Base-by-base conservation (phyloP, 2,113 vertebrate genomes). In the Grus americana region DNA sequence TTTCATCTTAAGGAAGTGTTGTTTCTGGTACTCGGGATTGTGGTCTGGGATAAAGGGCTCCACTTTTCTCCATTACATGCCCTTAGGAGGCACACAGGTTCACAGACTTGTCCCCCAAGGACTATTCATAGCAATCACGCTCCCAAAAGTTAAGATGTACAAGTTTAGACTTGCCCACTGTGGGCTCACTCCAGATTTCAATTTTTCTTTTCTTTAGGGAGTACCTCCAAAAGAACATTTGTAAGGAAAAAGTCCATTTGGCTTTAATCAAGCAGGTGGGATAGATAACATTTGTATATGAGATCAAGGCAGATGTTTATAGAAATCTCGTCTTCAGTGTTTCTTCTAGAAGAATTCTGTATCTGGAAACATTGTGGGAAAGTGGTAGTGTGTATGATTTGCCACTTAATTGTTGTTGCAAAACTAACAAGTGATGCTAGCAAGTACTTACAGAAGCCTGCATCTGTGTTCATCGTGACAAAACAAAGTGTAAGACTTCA, bases 21-120 rank as follows among this genome's bases (percentile, higher is more conserved):
- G 3, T 34, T 80, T 73, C 6, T 40, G 18, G 5, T 9, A 4
- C 5, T 38, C 1, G 2, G 4, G 2, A 6, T 5, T 13, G 34
- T 19, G 15, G 13, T 49, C 12, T 26, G 30, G 23, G 5, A 2
- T 32, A 4, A 4, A 57, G 26, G 30, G 13, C 30, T 74, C 7
- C 0, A 0, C 7, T 76, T 44, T 27, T 24, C 5, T 10, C 5
- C 11, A 0, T 20, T 1, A 4, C 0, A 9, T 54, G 59, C 14
- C 15, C 26, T 5, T 22, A 27, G 20, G n/a, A 82, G 46, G 40
- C 4, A 3, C 10, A 19, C 18, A 29, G 5, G 5, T 50, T 79
- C 30, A 12, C 24, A 47, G 34, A 7, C 16, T 32, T 47, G 23
- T 23, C 6, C 13, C 38, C 15, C 10, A 34, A 9, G 23, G 42